Base-by-base conservation (phyloP, 2,797 vertebrate genomes). In the Manis javanica region DNA sequence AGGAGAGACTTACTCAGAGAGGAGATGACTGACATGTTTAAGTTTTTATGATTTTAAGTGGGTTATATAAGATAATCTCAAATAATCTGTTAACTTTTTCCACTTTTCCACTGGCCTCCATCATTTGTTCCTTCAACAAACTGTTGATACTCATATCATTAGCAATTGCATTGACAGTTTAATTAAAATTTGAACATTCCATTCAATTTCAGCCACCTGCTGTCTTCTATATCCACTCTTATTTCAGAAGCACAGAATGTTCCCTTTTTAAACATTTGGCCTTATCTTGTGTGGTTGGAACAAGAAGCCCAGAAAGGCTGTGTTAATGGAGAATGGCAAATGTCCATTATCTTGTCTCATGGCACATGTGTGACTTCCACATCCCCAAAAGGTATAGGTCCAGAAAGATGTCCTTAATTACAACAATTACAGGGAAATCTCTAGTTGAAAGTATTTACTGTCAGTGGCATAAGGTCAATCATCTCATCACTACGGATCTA, bases 401-500 rank as follows among this genome's bases (percentile, higher is more conserved):
- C 42, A 92, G 55, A 77, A 93, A 96, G 63, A 31, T 71, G 19
- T 71, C 89, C 89, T 98, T 95, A 97, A 97, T 96, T 96, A 82
- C 0, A 21, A 66, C 55, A 96, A 91, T 96, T 95, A 88, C 3
- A 97, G 51, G 5, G 92, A 92, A 97, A 96, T 90, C 88, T 89
- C 16, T 83, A 96, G 83, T 2, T 78, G 31, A 95, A 97, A 93
- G 91, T 23, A 85, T 90, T 98, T 96, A 18, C 83, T 92, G 85
- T 94, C 83, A 88, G 29, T 91, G 92, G 53, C 26, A 1, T 85
- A 42, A 97, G 63, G 91, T 97, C 97, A 98, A 81, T 97, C 96
- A 91, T 94, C 18, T 88, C 84, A n/a, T 95, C 94, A 97, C 68
- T 96, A 39, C 96, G 96, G 92, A 95, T 96, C 46, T 59, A 87